Evolutionary conservation across 2,113 vertebrate genomes (phyloP).

Genomic region (Vulpes lagopus): DNA sequence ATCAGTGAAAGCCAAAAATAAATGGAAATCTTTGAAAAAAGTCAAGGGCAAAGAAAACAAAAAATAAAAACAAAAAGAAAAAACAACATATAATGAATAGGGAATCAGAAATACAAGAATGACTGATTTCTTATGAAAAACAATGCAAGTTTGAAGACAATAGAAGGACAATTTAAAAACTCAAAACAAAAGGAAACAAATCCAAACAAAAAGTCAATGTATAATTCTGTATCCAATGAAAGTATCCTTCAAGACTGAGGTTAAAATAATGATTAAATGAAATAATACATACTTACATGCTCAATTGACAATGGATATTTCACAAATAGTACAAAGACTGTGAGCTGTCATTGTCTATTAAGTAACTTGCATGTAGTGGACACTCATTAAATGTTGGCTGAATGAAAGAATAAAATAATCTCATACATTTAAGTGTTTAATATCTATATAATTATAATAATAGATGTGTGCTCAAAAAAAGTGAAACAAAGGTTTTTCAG

Average conservation of each 20-base stretch:
- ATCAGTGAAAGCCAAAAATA: background rate
- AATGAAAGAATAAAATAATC: background rate
- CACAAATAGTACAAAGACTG: background rate
- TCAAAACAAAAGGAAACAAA: background rate
- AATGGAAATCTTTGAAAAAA: background rate
- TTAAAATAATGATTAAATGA: background rate
- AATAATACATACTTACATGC: background rate
- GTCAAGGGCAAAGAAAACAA: background rate
- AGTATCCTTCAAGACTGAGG: background rate
- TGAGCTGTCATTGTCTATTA: background rate
- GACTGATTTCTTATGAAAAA: slow-evolving; percentile 13
- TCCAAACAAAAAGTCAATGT: background rate
- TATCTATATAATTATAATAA: background rate
- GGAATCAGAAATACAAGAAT: background rate
- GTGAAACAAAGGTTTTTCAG: background rate
- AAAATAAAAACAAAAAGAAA: background rate
- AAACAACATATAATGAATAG: background rate
- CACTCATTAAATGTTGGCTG: background rate
- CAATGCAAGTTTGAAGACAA: background rate
- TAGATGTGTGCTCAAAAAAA: background rate
- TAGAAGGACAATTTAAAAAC: background rate
- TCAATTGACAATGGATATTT: background rate
- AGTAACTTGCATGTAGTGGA: background rate
- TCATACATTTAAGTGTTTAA: background rate
- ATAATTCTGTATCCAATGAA: background rate